Evolutionary conservation across 2,113 vertebrate species (phyloP).

Genomic region (Ctenodactylus gundi): DNA sequence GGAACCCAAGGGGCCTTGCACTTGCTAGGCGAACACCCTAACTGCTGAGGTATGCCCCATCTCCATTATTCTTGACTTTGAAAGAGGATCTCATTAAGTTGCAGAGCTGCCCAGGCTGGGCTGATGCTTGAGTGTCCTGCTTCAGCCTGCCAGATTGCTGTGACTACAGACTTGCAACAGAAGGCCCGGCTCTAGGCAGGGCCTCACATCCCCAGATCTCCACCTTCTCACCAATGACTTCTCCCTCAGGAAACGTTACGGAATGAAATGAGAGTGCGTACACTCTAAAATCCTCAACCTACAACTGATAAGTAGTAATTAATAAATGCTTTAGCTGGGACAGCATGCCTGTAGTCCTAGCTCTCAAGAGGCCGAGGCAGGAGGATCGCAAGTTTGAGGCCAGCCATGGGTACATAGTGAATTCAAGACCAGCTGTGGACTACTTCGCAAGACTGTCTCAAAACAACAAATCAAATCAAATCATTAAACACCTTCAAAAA

Average conservation of each 20-base stretch:
- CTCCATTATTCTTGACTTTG: too few relatives aligned
- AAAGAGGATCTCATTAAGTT: too few relatives aligned
- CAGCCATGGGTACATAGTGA: not conserved
- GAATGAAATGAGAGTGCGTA: not conserved
- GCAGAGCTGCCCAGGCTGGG: too few relatives aligned
- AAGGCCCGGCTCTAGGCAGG: not conserved
- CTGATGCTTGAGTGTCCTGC: too few relatives aligned
- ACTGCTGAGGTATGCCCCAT: too few relatives aligned
- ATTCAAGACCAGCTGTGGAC: too few relatives aligned
- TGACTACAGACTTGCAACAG: too few relatives aligned
- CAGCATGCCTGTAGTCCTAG: not conserved
- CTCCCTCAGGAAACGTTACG: not conserved
- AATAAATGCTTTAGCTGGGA: not conserved
- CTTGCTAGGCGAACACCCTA: too few relatives aligned
- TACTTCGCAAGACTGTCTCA: too few relatives aligned
- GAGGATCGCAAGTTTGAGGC: not conserved
- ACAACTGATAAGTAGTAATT: not conserved
- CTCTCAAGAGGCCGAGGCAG: not conserved
- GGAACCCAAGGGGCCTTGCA: too few relatives aligned
- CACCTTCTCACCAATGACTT: not conserved
- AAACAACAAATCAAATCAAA: not conserved
- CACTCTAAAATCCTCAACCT: not conserved
- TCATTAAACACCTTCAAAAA: not conserved
- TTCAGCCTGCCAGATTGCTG: too few relatives aligned
- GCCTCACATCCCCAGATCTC: not conserved